Base-by-base conservation (phyloP, 37 sponge, comb jelly and placozoan genomes). In the Haliclona indistincta region DNA sequence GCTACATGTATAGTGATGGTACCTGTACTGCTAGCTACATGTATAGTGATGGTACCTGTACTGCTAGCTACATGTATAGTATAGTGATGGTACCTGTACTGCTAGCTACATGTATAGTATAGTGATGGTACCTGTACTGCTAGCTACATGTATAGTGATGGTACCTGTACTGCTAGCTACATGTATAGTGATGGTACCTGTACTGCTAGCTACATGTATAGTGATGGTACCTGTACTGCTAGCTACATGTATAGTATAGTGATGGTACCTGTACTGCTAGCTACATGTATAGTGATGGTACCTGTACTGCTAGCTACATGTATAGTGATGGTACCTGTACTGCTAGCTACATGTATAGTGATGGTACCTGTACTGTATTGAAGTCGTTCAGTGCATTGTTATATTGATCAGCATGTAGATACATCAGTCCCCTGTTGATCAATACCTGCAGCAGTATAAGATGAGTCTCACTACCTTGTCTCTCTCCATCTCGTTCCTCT, bases 391-490 rank as follows among this genome's bases (percentile, higher is more conserved):
- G 75, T 25, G 92, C 89, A 79, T 81, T 90, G 42, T 56, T 40
- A 54, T 83, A 91, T 82, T 94, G 90, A 34, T 67, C 68, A 0
- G 83, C 35, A 6, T 84, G 45, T 23, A 94, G 73, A 67, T 94
- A 86, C 54, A 91, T 87, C 4, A 97, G 79, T 11, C 95, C 95
- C 70, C 98, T 60, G 76, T 97, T 97, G 6, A 93, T 63, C 15
- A 93, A 63, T 19, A 96, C 85, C 92, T 95, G n/a, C n/a, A n/a
- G n/a, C n/a, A n/a, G n/a, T n/a, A n/a, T n/a, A n/a, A n/a, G n/a
- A n/a, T n/a, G n/a, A n/a, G n/a, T n/a, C n/a, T n/a, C n/a, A n/a
- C n/a, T n/a, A n/a, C n/a, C n/a, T n/a, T n/a, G n/a, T n/a, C n/a
- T n/a, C n/a, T n/a, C n/a, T n/a, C n/a, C n/a, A n/a, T n/a, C n/a